These are phyloP conservation scores for Sinotaia quadrata DNA, from an alignment of 2,888 invertebrate species.

Conservation along the genomic window DNA sequence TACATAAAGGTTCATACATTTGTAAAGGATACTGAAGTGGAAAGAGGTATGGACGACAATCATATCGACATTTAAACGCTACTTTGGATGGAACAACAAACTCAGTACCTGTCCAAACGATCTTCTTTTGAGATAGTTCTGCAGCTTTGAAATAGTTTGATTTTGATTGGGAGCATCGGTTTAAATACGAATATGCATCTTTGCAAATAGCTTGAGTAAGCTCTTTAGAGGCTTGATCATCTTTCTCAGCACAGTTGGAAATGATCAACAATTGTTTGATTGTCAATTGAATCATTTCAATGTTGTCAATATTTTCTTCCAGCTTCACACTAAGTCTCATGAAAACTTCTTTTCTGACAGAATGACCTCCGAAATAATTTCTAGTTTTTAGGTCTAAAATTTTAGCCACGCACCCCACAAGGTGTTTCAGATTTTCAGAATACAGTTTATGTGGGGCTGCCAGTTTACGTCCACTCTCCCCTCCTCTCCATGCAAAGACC, in stretches of 20 bases:
- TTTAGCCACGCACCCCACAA: conserved; percentile 12
- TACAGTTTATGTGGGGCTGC: background rate
- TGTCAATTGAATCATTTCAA: background rate
- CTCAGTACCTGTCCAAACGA: background rate
- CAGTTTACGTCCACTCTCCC: background rate
- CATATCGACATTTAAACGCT: background rate
- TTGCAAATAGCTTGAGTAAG: background rate
- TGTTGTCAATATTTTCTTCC: background rate
- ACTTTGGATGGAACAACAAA: background rate
- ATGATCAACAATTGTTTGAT: background rate
- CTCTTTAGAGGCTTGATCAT: background rate
- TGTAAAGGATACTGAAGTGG: background rate
- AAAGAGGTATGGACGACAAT: conserved; percentile 4
- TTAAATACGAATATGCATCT: background rate
- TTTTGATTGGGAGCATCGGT: background rate
- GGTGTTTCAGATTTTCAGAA: conserved; percentile 1
- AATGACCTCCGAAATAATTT: background rate
- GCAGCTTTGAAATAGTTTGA: background rate
- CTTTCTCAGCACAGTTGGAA: background rate
- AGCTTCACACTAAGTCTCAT: background rate
- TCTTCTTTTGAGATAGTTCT: background rate
- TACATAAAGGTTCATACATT: background rate
- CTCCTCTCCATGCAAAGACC: conserved; percentile 24
- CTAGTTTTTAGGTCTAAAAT: conserved; percentile 14
- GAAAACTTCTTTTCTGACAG: background rate